These are phyloP conservation scores for Enteromius anoplus DNA, from an alignment of 2,797 vertebrate species.

Conservation along the genomic window DNA sequence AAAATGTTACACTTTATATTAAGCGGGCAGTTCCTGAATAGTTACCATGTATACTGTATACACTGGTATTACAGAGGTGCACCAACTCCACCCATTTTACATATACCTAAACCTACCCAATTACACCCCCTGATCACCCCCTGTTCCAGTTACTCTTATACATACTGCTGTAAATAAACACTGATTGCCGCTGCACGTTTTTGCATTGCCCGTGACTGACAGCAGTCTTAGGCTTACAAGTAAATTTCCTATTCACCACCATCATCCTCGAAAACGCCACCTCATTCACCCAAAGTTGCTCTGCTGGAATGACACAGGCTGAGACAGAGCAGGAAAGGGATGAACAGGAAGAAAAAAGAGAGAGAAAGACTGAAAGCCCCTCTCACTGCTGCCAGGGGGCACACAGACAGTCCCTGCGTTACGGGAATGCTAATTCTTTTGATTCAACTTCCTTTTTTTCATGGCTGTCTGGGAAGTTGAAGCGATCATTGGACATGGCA, in stretches of 20 bases:
- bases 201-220: conserved; percentile 15
- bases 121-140: too few species aligned
- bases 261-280: conserved; percentile 39
- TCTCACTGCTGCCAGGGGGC: conserved; percentile 80
- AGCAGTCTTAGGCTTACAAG: conserved; percentile 16
- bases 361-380: conserved; percentile 76
- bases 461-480: conserved; percentile 58
- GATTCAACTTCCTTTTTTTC: conserved; percentile 67
- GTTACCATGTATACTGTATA: too few species aligned
- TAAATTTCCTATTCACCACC: conserved; percentile 34
- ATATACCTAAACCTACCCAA: too few species aligned
- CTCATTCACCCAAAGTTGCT: conserved; percentile 40
- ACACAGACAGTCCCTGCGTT: conserved; percentile 80
- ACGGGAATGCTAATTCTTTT: conserved; percentile 81
- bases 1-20: too few species aligned
- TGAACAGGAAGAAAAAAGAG: conserved; percentile 28
- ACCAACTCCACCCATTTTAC: too few species aligned
- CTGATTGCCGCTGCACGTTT: background rate
- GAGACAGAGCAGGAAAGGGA: conserved; percentile 1
- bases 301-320: conserved; percentile 58
- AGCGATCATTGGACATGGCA: conserved; percentile 56
- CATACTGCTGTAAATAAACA: background rate
- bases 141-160: too few species aligned
- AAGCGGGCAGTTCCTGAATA: too few species aligned
- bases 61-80: too few species aligned